phyloP scores from a whole-genome alignment of 2,113 vertebrate species.

The Protobothrops mucrosquamatus region DNA sequence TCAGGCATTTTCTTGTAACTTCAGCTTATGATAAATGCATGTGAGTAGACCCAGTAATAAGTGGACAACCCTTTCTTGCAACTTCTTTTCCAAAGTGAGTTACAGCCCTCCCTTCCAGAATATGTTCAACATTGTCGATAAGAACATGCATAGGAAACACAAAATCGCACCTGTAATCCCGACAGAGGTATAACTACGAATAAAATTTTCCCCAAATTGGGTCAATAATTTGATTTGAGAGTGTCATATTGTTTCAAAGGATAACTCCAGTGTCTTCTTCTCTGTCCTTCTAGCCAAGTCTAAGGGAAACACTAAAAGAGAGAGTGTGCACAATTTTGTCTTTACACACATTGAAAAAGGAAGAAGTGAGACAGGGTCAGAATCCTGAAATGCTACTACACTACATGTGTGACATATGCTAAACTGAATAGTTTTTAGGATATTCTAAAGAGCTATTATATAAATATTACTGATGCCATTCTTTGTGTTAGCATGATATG shows the following conservation, averaged over 20 bases:
- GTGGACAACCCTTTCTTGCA: neutral
- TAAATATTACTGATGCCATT: neutral
- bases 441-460: neutral
- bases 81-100: neutral
- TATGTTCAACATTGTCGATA: neutral
- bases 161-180: neutral
- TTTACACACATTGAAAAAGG: neutral
- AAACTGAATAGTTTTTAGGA: neutral
- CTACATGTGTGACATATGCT: neutral
- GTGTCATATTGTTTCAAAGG: neutral
- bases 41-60: neutral
- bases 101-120: neutral
- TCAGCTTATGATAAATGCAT: neutral
- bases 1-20: neutral
- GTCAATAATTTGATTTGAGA: neutral
- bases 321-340: neutral
- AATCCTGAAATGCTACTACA: neutral
- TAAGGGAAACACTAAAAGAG: neutral
- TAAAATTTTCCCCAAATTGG: neutral
- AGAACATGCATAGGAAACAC: neutral
- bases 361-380: neutral
- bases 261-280: neutral
- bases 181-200: neutral
- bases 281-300: neutral
- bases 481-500: neutral